Conservation (phyloP, 2,113 vertebrate genomes). For the Podocnemis expansa region DNA sequence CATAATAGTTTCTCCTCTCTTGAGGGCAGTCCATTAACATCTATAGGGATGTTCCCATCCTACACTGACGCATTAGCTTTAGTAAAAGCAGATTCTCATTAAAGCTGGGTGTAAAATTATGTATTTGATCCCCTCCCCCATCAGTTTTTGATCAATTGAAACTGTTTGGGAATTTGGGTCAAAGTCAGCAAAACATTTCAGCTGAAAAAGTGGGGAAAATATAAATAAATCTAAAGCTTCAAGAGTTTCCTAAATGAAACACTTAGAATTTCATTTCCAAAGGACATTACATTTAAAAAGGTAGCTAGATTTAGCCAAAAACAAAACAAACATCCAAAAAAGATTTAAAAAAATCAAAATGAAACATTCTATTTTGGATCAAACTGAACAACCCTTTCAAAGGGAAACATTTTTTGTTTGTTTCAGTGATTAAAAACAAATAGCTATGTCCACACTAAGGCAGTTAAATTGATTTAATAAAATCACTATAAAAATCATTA, state of each 20-base stretch:
- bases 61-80: constrained; percentile 40
- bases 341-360: not conserved
- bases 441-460: too few species aligned
- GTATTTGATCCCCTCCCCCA: too few species aligned
- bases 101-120: too few species aligned
- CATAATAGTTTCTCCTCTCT: constrained; percentile 3
- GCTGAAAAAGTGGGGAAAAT: not conserved
- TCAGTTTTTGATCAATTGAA: not conserved
- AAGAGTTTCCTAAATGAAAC: not conserved
- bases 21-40: constrained; percentile 55
- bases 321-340: not conserved
- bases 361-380: not conserved
- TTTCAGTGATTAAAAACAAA: not conserved
- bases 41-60: constrained; percentile 49
- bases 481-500: too few species aligned
- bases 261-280: not conserved
- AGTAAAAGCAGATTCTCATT: constrained; percentile 47
- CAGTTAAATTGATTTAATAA: too few species aligned
- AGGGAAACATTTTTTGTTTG: not conserved
- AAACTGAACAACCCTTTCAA: not conserved
- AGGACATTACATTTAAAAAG: not conserved
- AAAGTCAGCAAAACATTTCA: not conserved
- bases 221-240: not conserved
- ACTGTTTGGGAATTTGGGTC: not conserved
- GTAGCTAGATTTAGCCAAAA: not conserved